Evolutionary conservation across 2,113 vertebrate species (phyloP).

Genomic region (Lampris megalopsis): DNA sequence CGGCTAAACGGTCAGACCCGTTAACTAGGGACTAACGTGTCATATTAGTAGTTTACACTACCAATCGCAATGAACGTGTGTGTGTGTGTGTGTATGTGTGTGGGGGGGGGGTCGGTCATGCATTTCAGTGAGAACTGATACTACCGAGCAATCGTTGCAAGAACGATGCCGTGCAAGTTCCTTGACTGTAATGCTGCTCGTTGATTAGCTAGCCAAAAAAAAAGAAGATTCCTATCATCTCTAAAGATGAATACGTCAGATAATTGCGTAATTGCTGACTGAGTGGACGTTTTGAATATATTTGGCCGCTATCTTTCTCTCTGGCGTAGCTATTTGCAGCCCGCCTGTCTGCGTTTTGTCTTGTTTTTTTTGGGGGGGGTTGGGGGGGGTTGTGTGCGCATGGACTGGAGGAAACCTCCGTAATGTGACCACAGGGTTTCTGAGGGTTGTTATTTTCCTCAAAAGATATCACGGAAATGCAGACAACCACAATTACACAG

Average conservation of each 20-base stretch:
- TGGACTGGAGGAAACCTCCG: too few species aligned
- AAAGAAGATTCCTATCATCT: slow-evolving; percentile 31
- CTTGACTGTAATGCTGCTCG: slow-evolving; percentile 34
- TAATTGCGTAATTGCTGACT: slow-evolving; percentile 56
- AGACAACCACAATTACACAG: slow-evolving; percentile 29
- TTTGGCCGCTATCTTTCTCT: slow-evolving; percentile 29
- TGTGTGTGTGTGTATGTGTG: too few species aligned
- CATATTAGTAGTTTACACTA: too few species aligned
- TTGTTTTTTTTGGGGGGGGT: neutral
- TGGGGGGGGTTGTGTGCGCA: neutral
- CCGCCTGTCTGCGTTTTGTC: neutral
- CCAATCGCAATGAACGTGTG: too few species aligned
- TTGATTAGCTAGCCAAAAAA: slow-evolving; percentile 46
- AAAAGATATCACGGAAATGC: slow-evolving; percentile 15
- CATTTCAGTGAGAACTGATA: slow-evolving; percentile 13
- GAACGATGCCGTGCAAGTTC: slow-evolving; percentile 27
- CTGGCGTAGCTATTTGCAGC: neutral
- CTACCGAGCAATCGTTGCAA: slow-evolving; percentile 22
- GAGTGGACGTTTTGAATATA: slow-evolving; percentile 41
- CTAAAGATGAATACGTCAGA: slow-evolving; percentile 45
- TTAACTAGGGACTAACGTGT: too few species aligned
- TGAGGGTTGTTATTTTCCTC: neutral
- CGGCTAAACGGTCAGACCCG: too few species aligned
- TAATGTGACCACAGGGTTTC: slow-evolving; percentile 3
- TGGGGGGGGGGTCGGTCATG: neutral